Percentiles rank a stretch among this genome's conserved stretches.
Conservation (phyloP, 2,888 invertebrate species). For the Eristalis arbustorum region DNA sequence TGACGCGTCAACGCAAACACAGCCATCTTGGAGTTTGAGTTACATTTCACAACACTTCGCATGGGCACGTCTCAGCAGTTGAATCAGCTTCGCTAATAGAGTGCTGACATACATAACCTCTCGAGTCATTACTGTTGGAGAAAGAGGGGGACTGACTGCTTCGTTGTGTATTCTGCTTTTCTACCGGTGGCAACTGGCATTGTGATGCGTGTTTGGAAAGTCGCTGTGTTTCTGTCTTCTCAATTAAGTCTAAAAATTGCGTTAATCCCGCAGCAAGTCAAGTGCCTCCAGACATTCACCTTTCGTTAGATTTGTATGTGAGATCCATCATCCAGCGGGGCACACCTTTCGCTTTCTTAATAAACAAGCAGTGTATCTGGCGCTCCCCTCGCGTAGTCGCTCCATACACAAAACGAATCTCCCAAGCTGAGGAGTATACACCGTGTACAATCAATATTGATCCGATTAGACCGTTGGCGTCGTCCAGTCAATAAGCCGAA, state of each 20-base stretch:
- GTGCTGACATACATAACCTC: not conserved
- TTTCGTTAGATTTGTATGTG: not conserved
- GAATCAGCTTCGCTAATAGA: not conserved
- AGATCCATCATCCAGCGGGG: not conserved
- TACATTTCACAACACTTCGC: not conserved
- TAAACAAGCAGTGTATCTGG: not conserved
- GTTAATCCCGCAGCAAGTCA: not conserved
- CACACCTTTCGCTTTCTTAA: not conserved
- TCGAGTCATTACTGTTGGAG: not conserved
- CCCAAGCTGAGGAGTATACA: not conserved
- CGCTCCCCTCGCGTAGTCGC: not conserved
- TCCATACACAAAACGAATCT: too few species aligned
- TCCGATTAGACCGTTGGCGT: not conserved
- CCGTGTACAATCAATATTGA: not conserved
- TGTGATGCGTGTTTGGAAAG: not conserved
- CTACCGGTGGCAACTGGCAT: not conserved
- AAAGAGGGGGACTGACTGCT: not conserved
- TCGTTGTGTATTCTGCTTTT: not conserved
- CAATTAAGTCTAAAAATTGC: too few species aligned
- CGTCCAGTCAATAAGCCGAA: too few species aligned
- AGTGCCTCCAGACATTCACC: not conserved
- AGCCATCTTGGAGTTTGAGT: not conserved
- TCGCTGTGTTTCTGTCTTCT: not conserved
- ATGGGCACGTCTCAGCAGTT: not conserved
- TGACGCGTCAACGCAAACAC: not conserved